Evolutionary conservation across 2,113 vertebrate species (phyloP).

Genomic region (Ictalurus furcatus): DNA sequence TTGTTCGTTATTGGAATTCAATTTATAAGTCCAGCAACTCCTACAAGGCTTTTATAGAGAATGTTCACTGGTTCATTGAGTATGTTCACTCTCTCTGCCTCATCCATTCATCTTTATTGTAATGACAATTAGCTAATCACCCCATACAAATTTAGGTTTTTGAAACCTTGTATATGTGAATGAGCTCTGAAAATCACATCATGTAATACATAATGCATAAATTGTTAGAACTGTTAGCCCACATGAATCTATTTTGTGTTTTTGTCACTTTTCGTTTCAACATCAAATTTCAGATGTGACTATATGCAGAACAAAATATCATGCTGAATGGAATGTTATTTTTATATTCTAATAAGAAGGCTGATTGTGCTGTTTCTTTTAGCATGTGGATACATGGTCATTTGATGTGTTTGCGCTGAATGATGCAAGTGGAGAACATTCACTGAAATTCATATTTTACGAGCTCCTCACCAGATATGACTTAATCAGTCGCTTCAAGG

Average conservation of each 20-base stretch:
- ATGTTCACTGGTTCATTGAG: background rate
- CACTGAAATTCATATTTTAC: conserved; percentile 94
- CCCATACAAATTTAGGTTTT: background rate
- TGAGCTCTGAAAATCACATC: background rate
- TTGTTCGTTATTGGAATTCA: conserved; percentile 35
- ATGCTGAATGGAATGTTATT: background rate
- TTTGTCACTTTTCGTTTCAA: background rate
- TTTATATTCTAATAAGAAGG: background rate
- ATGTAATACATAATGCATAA: background rate
- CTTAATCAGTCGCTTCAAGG: conserved; percentile 94
- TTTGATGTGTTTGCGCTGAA: conserved; percentile 95
- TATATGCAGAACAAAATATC: background rate
- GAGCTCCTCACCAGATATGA: conserved; percentile 94
- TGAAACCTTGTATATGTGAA: background rate
- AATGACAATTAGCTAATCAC: background rate
- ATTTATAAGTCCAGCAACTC: conserved; percentile 37
- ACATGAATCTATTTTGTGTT: background rate
- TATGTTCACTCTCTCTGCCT: background rate
- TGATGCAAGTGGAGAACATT: conserved; percentile 88
- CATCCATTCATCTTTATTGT: background rate
- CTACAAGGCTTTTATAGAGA: conserved; percentile 1
- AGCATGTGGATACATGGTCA: conserved; percentile 94
- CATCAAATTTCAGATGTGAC: background rate
- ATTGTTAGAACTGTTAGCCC: background rate
- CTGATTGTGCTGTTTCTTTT: conserved; percentile 27